Base-by-base conservation (phyloP, 2,113 vertebrate species). In the Tamias sibiricus region DNA sequence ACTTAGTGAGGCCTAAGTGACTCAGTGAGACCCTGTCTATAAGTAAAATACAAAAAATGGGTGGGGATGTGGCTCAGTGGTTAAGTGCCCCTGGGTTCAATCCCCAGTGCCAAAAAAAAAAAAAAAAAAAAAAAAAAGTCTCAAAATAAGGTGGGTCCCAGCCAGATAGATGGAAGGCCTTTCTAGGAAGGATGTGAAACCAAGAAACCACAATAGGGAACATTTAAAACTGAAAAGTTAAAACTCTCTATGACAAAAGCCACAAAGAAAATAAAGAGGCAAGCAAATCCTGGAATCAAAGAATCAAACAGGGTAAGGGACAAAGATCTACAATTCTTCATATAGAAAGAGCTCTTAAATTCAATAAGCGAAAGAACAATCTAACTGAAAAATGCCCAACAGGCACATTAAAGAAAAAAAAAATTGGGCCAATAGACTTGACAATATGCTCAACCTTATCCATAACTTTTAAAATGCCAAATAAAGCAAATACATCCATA, bases 321-420 rank as follows among this genome's bases (percentile, higher is more conserved):
- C n/a, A 52, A 72, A 40, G 69, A 57, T 72, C n/a, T 66, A 54
- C 13, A 17, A 72, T 74, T 77, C 57, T 59, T 83, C 66, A 71
- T 62, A 85, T 37, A 69, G 13, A 85, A 89, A 95, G 49, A 88
- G 54, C 30, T 59, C 40, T 80, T 77, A 88, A 79, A 80, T 59
- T 95, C 94, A 95, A 32, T 75, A 95, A 88, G 37, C 54, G 42
- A 87, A 74, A 74, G 26, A 72, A 72, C 17, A 57, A 28, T 26
- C 17, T n/a, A 72, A 17, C 9, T 62, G 20, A 62, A 62, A 62
- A 62, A 62, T 26, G 9, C 28, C 24, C 59, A 62, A 28, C 24
- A 26, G 24, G 59, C 24, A 28, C 24, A 62, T 28, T 26, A 28
- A 62, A 62, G 24, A 9, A 62, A 57, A 57, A 54, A 54, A 54